Conservation (phyloP, 2,797 vertebrate species). For the Gorsachius magnificus region DNA sequence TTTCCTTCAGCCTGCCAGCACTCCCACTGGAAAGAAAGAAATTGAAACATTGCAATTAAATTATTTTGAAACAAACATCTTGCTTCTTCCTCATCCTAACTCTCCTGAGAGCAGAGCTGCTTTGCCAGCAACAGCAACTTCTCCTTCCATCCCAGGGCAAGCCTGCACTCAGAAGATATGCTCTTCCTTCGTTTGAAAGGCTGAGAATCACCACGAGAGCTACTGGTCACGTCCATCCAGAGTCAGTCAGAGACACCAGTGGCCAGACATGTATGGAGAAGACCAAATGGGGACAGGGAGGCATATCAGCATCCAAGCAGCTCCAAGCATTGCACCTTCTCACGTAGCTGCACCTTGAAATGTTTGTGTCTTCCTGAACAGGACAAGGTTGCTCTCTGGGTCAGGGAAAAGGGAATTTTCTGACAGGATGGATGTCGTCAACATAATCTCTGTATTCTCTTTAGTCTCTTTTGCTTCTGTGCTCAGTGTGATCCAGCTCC, state of each 20-base stretch:
- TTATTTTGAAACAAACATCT: not conserved
- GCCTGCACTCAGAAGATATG: not conserved
- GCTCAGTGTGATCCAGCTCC: not conserved
- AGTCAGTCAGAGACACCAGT: not conserved
- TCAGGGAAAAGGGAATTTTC: not conserved
- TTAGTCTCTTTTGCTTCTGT: not conserved
- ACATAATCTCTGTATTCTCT: not conserved
- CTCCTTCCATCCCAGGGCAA: not conserved
- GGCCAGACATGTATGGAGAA: not conserved
- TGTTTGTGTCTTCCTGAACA: not conserved
- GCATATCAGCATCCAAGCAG: not conserved
- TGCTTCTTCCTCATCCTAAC: not conserved
- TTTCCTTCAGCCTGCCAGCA: not conserved
- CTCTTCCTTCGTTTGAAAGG: not conserved
- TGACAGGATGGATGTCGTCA: not conserved
- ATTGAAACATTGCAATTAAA: not conserved
- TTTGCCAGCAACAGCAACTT: not conserved
- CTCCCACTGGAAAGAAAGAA: not conserved
- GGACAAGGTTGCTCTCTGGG: not conserved
- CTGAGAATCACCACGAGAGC: not conserved
- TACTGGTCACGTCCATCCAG: not conserved
- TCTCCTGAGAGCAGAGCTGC: not conserved
- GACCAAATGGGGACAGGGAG: not conserved
- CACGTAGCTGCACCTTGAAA: not conserved
- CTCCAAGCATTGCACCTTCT: not conserved